A percentile compares a stretch with the other conserved stretches of the same genome.
phyloP scores from a whole-genome alignment of 2,797 vertebrate species.

The Chromis chromis region DNA sequence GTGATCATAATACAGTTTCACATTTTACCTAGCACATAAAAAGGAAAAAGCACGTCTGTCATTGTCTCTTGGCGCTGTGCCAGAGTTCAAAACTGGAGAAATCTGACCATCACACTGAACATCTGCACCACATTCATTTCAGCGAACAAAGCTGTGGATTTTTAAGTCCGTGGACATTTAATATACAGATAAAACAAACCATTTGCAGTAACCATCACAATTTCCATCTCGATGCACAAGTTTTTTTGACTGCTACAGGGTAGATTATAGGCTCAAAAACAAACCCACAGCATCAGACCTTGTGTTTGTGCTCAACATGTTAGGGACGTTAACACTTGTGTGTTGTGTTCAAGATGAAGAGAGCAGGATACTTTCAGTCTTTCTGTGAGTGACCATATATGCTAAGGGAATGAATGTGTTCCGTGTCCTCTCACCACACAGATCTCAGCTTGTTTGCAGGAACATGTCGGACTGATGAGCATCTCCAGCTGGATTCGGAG shows the following conservation, averaged over 20 bases:
- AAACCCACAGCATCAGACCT: not conserved
- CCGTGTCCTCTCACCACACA: slow-evolving; percentile 92
- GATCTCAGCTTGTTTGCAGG: slow-evolving; percentile 97
- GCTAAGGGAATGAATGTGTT: not conserved
- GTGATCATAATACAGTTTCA: not conserved
- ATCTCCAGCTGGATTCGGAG: slow-evolving; percentile 92
- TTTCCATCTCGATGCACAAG: not conserved
- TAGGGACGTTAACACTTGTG: slow-evolving; percentile 1
- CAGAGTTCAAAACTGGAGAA: too few relatives aligned
- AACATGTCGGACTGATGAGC: slow-evolving; percentile 96
- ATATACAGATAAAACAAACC: not conserved
- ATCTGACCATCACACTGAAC: not conserved
- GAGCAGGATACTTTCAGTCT: not conserved
- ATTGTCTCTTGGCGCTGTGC: not conserved
- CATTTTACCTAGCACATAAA: not conserved
- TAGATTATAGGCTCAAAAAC: not conserved
- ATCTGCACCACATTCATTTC: not conserved
- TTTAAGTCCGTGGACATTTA: not conserved
- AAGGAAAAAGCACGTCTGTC: not conserved
- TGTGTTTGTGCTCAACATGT: not conserved
- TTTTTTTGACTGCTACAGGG: not conserved
- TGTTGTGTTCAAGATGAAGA: not conserved
- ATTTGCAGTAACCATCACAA: not conserved
- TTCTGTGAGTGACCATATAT: not conserved
- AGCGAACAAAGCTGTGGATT: not conserved